Conservation (phyloP, 2,888 invertebrate genomes). For the Chymomyza fuscimana region DNA sequence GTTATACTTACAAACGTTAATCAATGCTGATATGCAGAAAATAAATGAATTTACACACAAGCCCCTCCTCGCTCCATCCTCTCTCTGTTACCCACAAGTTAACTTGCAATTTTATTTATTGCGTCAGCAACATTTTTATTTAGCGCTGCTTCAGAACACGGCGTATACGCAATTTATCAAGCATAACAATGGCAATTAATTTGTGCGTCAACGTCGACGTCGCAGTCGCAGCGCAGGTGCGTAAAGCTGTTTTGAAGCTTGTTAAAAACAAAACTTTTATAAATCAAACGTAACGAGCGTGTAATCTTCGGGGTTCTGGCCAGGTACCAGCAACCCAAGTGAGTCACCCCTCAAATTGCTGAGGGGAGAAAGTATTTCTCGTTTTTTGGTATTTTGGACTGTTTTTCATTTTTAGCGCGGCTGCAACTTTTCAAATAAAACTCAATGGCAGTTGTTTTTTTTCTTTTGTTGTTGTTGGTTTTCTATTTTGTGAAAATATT, state of each 20-base stretch:
- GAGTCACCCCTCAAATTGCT: neutral
- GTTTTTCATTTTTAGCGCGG: conserved; percentile 7
- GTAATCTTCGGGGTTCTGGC: conserved; percentile 57
- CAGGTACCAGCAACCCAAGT: conserved; percentile 2
- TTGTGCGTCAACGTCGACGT: conserved; percentile 41
- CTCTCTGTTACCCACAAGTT: neutral
- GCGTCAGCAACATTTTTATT: conserved; percentile 19
- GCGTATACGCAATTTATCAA: conserved; percentile 70
- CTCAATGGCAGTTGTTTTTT: conserved; percentile 41
- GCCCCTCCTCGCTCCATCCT: neutral
- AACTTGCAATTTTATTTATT: conserved; percentile 52
- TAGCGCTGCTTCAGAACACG: conserved; percentile 22
- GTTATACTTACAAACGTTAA: conserved; percentile 38
- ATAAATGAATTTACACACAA: conserved; percentile 32
- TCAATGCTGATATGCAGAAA: conserved; percentile 59
- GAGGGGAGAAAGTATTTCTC: neutral
- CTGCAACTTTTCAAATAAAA: conserved; percentile 69
- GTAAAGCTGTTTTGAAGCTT: conserved; percentile 38
- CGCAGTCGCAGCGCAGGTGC: conserved; percentile 1
- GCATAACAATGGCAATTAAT: conserved; percentile 71
- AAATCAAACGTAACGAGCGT: conserved; percentile 74
- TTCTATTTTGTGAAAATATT: conserved; percentile 57
- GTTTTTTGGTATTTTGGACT: conserved; percentile 38
- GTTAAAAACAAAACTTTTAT: conserved; percentile 66
- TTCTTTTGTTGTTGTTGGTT: neutral